Base-by-base conservation (phyloP, 2,113 vertebrate genomes). In the Chelonoidis abingdonii region DNA sequence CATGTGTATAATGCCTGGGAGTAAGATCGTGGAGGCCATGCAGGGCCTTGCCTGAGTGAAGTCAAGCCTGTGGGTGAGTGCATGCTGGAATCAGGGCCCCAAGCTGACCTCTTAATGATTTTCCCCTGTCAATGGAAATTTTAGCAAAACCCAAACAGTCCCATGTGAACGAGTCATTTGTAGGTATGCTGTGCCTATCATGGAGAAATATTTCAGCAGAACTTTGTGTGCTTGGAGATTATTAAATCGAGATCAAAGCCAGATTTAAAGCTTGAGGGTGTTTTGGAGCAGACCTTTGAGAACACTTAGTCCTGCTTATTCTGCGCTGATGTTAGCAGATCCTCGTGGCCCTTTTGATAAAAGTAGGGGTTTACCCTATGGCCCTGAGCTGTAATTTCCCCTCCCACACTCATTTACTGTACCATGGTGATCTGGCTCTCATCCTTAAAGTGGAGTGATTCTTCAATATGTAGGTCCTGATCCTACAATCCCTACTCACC, bases 331-430 rank as follows among this genome's bases (percentile, higher is more conserved):
- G 5, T 80, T 89, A 54, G 93, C 88, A 49, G 24, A 65, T 85
- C 44, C 50, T 92, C 22, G 47, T 84, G 85, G 29, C 27, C 84
- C 76, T 92, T 92, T 95, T 94, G 82, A 53, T 83, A 94, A 94
- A 94, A 96, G 85, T 94, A 88, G 95, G 95, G 94, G 96, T 97
- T 93, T 92, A 50, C 25, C 59, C 5, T 87, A 41, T 8, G 89
- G 83, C 86, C 87, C 89, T 53, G 4, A 47, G 21, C 3, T 80
- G 95, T 96, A 83, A 95, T 92, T 80, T 93, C 95, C 89, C 93
- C 93, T 97, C 94, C 95, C 87, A 93, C 94, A 17, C n/a, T 62
- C 78, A 29, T 86, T 62, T 91, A 2, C 31, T 86, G 91, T 62
- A 35, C 62, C 13, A 4, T 31, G 35, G 2, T 82, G 93, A 27